Percentiles rank a stretch among this genome's conserved stretches.
Evolutionary conservation across 2,888 invertebrate species (phyloP).

Genomic region (Dicranocentrus wangi): DNA sequence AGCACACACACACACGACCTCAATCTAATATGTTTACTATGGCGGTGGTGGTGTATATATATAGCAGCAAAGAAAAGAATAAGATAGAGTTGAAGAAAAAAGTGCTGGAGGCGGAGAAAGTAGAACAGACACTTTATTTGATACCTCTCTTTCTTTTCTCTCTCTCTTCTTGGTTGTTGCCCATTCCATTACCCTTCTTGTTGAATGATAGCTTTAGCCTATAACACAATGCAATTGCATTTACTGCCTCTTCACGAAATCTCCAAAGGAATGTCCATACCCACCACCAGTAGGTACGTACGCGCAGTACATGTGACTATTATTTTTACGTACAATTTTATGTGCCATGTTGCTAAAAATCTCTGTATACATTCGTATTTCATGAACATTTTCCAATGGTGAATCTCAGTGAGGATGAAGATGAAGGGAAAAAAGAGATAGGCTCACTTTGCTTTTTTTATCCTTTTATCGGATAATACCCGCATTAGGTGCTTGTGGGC

Average conservation of each 20-base stretch:
- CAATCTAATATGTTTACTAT: background rate
- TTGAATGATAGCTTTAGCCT: slow-evolving; percentile 34
- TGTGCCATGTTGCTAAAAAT: slow-evolving; percentile 17
- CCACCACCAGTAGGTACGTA: too few relatives aligned
- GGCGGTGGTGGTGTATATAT: background rate
- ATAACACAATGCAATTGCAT: slow-evolving; percentile 7
- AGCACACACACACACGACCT: background rate
- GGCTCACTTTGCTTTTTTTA: slow-evolving; percentile 53
- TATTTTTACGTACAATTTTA: slow-evolving; percentile 25
- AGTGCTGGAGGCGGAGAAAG: slow-evolving; percentile 57
- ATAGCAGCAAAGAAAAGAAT: too few relatives aligned
- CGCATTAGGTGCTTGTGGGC: slow-evolving; percentile 60
- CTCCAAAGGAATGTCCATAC: too few relatives aligned
- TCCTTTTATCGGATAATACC: slow-evolving; percentile 59
- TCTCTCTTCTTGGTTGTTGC: slow-evolving; percentile 42
- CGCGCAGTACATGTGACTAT: too few relatives aligned
- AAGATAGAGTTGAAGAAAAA: slow-evolving; percentile 28
- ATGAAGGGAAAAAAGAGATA: slow-evolving; percentile 16
- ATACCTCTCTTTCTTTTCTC: slow-evolving; percentile 47
- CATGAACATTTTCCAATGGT: too few relatives aligned
- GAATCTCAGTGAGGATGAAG: slow-evolving; percentile 17
- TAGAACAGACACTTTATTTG: slow-evolving; percentile 59
- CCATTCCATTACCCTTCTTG: slow-evolving; percentile 54
- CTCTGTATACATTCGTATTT: background rate
- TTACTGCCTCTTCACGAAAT: too few relatives aligned